These are phyloP conservation scores for Myotis findleyi DNA, from an alignment of 2,797 vertebrate genomes.

Conservation along the genomic window DNA sequence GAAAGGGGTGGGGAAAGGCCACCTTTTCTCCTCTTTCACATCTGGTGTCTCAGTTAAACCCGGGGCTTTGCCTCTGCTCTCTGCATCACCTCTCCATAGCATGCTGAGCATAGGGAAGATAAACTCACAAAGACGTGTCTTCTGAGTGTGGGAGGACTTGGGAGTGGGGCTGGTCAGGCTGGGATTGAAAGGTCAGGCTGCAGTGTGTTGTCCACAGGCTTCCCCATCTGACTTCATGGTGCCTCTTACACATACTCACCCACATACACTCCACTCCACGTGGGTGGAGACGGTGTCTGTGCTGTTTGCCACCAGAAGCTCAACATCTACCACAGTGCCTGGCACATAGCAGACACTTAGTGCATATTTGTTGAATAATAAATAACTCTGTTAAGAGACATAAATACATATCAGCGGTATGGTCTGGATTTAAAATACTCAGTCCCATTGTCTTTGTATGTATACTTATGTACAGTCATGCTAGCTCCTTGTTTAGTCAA, in stretches of 20 bases:
- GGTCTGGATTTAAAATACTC: neutral
- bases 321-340: neutral
- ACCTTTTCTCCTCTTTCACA: neutral
- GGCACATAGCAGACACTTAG: neutral
- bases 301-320: neutral
- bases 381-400: neutral
- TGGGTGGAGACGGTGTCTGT: neutral
- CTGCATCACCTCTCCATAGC: neutral
- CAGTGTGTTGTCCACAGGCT: neutral
- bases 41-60: neutral
- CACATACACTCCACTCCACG: neutral
- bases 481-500: neutral
- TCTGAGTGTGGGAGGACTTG: slow-evolving; percentile 28
- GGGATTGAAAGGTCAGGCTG: slow-evolving; percentile 46
- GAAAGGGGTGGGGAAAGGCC: neutral
- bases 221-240: slow-evolving; percentile 34
- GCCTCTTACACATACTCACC: neutral
- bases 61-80: neutral
- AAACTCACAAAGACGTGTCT: neutral
- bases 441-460: neutral
- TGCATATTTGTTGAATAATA: neutral
- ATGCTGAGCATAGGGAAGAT: neutral
- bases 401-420: neutral
- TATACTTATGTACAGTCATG: neutral
- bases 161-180: neutral